Evolutionary conservation across 2,797 vertebrate species (phyloP).

Genomic region (Phalloptychus januarius): DNA sequence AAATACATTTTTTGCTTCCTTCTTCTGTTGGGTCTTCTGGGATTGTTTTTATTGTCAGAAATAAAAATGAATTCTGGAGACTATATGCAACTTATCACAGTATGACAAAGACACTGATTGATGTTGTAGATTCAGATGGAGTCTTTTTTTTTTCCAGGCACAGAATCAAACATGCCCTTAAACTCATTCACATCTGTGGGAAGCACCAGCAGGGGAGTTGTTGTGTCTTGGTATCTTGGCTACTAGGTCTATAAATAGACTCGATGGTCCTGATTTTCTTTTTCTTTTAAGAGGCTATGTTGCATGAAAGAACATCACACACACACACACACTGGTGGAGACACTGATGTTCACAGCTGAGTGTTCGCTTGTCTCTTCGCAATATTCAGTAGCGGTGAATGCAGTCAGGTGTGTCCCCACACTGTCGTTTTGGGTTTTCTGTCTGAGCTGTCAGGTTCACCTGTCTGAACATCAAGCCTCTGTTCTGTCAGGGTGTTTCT

Average conservation of each 20-base stretch:
- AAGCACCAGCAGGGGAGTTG: constrained; percentile 46
- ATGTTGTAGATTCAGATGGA: constrained; percentile 10
- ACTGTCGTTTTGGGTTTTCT: constrained; percentile 32
- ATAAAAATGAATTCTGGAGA: constrained; percentile 37
- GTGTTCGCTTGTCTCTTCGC: constrained; percentile 13
- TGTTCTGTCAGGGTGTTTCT: constrained; percentile 31
- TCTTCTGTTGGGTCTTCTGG: constrained; percentile 31
- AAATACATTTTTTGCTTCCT: constrained; percentile 22
- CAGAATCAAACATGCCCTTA: constrained; percentile 14
- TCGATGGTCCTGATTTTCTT: constrained; percentile 40
- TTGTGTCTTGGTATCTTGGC: constrained; percentile 42
- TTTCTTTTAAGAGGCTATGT: constrained; percentile 52
- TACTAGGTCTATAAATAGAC: constrained; percentile 70
- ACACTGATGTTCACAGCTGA: constrained; percentile 22
- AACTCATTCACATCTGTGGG: constrained; percentile 34
- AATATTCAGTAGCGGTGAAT: constrained; percentile 5
- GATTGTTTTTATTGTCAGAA: constrained; percentile 37
- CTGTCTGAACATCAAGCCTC: constrained; percentile 46
- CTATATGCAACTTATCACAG: constrained; percentile 14
- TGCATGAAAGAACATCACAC: constrained; percentile 50
- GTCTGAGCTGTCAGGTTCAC: constrained; percentile 47
- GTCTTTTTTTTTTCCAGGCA: constrained; percentile 10
- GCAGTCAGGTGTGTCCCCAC: constrained; percentile 29
- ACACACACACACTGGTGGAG: constrained; percentile 18
- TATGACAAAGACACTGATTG: background rate